A percentile compares a stretch with the other conserved stretches of the same genome.
Evolutionary conservation across 2,113 vertebrate species (phyloP).

Genomic region (Dermatemys mawii): DNA sequence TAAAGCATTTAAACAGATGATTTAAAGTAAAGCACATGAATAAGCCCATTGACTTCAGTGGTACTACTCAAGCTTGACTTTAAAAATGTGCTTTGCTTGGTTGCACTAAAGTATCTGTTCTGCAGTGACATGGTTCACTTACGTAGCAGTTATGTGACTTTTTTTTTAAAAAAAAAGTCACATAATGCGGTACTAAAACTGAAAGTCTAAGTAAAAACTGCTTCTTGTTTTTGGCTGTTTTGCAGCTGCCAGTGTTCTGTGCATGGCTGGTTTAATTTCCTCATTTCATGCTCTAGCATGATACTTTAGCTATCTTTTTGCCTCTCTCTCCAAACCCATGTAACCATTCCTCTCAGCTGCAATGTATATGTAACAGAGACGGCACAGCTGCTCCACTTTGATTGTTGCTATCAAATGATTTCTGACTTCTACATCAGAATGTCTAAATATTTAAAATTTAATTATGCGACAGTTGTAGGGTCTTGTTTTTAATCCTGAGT

Average conservation of each 20-base stretch:
- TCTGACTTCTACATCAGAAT: not conserved
- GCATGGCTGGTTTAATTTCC: slow-evolving; percentile 7
- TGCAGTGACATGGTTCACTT: not conserved
- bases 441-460: not conserved
- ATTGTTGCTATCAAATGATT: not conserved
- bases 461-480: not conserved
- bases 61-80: not conserved
- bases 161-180: not conserved
- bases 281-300: not conserved
- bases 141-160: not conserved
- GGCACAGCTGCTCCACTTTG: not conserved
- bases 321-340: not conserved
- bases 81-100: not conserved
- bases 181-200: not conserved
- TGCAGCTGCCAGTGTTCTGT: not conserved
- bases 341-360: not conserved
- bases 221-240: not conserved
- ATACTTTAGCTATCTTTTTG: slow-evolving; percentile 5
- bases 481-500: not conserved
- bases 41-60: not conserved
- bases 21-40: not conserved
- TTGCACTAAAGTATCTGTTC: not conserved
- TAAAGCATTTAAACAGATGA: not conserved
- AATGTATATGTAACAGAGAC: not conserved
- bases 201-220: not conserved